Conservation (phyloP, 1,140 invertebrate genomes). For the Nephila pilipes region DNA sequence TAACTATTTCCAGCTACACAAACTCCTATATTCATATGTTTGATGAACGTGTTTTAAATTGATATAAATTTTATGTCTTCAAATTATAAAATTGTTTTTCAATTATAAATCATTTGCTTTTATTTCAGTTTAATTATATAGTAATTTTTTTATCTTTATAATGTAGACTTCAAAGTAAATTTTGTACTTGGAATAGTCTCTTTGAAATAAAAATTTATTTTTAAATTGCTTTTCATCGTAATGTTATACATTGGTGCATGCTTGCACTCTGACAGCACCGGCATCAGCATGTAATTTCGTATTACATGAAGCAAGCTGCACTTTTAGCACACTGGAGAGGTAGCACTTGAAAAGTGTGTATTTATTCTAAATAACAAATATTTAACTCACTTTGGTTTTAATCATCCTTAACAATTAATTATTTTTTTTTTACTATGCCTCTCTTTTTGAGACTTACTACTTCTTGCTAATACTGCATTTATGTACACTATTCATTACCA, state of each 20-base stretch:
- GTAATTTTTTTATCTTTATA: background rate
- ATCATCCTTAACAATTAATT: background rate
- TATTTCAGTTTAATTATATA: background rate
- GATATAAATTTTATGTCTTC: background rate
- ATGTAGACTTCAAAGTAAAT: background rate
- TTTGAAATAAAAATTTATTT: too few species aligned
- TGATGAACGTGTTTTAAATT: background rate
- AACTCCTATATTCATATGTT: background rate
- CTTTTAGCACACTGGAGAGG: constrained; percentile 41
- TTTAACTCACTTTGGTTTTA: background rate
- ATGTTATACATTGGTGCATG: background rate
- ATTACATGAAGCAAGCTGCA: constrained; percentile 72
- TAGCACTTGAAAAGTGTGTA: constrained; percentile 32
- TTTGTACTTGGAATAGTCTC: background rate
- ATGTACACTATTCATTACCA: constrained; percentile 48
- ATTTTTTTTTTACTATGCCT: background rate
- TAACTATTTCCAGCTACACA: constrained; percentile 20
- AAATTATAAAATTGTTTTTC: background rate
- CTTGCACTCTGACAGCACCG: constrained; percentile 68
- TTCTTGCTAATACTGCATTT: constrained; percentile 70
- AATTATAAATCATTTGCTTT: background rate
- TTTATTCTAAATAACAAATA: constrained; percentile 1
- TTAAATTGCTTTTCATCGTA: too few species aligned
- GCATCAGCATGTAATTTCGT: constrained; percentile 72
- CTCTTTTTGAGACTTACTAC: constrained; percentile 70